Evolutionary conservation across 2,888 invertebrate species (phyloP).

Genomic region (Caradrina clavipalpis): DNA sequence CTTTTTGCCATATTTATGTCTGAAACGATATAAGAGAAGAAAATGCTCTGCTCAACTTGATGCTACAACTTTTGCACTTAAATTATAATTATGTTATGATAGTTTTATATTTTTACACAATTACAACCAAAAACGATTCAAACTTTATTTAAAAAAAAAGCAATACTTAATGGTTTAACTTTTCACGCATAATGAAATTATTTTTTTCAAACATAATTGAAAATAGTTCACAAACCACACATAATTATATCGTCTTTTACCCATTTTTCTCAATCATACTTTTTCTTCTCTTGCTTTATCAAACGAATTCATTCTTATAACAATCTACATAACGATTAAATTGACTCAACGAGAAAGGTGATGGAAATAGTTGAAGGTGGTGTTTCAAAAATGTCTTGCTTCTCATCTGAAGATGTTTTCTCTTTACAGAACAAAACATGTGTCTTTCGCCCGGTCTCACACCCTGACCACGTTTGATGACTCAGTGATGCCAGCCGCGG

Average conservation of each 20-base stretch:
- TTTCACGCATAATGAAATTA: too few species aligned
- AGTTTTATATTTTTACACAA: too few species aligned
- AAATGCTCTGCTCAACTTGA: background rate
- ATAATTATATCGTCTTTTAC: background rate
- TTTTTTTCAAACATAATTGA: background rate
- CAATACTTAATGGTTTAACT: too few species aligned
- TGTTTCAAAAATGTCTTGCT: background rate
- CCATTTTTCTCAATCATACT: background rate
- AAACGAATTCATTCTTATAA: background rate
- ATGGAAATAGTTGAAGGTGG: background rate
- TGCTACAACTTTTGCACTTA: background rate
- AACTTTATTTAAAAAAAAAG: too few species aligned
- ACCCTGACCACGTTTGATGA: slow-evolving; percentile 96
- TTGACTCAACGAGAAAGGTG: background rate
- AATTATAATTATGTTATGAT: too few species aligned
- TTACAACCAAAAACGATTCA: too few species aligned
- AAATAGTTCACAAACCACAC: background rate
- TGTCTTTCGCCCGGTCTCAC: slow-evolving; percentile 97
- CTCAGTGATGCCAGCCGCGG: slow-evolving; percentile 89
- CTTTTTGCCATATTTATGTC: background rate
- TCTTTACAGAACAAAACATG: slow-evolving; percentile 95
- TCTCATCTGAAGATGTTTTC: background rate
- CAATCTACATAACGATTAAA: background rate
- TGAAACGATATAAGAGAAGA: background rate
- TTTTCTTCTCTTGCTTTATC: background rate